These are phyloP conservation scores for Choristoneura fumiferana DNA, from an alignment of 1,140 invertebrate species.

Conservation along the genomic window DNA sequence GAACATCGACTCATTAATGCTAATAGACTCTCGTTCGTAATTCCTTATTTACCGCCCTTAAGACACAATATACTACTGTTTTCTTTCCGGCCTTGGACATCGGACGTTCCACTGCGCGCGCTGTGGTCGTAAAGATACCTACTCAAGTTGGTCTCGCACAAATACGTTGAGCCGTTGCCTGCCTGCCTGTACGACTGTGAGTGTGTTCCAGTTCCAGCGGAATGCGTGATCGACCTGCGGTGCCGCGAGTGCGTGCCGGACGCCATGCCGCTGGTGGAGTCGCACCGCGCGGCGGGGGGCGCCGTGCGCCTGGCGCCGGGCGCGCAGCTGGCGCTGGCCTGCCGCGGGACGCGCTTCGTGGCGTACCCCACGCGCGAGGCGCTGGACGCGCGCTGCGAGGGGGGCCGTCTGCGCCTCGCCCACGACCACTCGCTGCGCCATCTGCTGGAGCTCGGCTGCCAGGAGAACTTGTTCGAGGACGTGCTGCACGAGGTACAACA, in stretches of 20 bases:
- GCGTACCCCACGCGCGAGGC: conserved; percentile 45
- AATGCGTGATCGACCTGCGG: conserved; percentile 60
- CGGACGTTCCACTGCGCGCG: no score
- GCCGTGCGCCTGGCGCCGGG: conserved; percentile 36
- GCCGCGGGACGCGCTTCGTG: conserved; percentile 55
- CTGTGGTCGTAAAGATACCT: no score
- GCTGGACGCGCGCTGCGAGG: conserved; percentile 50
- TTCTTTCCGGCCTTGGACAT: no score
- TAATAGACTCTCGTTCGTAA: no score
- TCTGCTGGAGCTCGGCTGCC: conserved; percentile 65
- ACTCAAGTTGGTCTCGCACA: no score
- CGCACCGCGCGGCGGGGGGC: conserved; percentile 47
- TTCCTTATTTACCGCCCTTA: no score
- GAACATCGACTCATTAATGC: no score
- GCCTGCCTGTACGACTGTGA: no score
- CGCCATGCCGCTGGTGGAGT: conserved; percentile 66
- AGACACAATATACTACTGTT: no score
- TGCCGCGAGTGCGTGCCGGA: conserved; percentile 67
- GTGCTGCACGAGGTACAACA: conserved; percentile 51
- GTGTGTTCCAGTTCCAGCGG: conserved; percentile 27
- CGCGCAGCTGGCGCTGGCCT: conserved; percentile 54
- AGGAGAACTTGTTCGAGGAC: conserved; percentile 67
- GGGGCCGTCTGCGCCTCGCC: conserved; percentile 44
- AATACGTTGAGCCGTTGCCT: no score
- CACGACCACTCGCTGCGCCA: conserved; percentile 40